Percentiles rank a stretch among this genome's conserved stretches.
These are phyloP conservation scores for Congeria kusceri DNA, from an alignment of 2,888 invertebrate species.

Conservation along the genomic window DNA sequence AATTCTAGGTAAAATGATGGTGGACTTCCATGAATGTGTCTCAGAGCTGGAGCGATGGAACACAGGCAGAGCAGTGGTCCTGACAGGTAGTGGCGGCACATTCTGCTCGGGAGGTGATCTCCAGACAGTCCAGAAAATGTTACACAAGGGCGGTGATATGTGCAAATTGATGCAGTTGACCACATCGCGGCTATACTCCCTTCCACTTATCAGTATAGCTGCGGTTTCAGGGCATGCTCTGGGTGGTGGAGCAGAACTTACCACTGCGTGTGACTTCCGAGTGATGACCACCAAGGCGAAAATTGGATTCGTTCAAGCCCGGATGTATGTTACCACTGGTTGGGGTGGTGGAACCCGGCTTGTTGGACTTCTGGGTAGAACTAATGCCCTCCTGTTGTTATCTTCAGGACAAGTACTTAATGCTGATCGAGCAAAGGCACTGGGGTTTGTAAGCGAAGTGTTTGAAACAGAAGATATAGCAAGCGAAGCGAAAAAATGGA, in stretches of 20 bases:
- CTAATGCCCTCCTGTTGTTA: constrained; percentile 85
- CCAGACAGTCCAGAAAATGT: constrained; percentile 79
- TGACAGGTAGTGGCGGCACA: constrained; percentile 85
- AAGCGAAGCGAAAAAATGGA: constrained; percentile 81
- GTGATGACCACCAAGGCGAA: constrained; percentile 84
- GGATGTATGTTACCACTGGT: constrained; percentile 86
- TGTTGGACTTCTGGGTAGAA: constrained; percentile 84
- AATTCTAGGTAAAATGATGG: constrained; percentile 87
- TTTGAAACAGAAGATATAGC: constrained; percentile 75
- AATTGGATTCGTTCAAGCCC: constrained; percentile 86
- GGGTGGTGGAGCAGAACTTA: constrained; percentile 87
- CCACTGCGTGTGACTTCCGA: constrained; percentile 86
- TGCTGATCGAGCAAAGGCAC: constrained; percentile 82
- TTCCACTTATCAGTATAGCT: constrained; percentile 87
- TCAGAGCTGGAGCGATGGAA: constrained; percentile 86
- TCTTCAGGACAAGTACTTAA: constrained; percentile 78
- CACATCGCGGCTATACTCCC: constrained; percentile 83
- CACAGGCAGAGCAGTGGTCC: constrained; percentile 85
- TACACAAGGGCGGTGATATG: constrained; percentile 85
- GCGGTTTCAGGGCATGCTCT: constrained; percentile 86
- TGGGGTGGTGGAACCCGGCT: constrained; percentile 87
- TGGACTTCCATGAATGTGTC: constrained; percentile 85
- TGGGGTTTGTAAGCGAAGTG: constrained; percentile 85
- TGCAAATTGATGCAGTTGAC: constrained; percentile 86
- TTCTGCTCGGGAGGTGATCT: constrained; percentile 88